phyloP scores from a whole-genome alignment of 2,113 vertebrate genomes.

The Apeltes quadracus region DNA sequence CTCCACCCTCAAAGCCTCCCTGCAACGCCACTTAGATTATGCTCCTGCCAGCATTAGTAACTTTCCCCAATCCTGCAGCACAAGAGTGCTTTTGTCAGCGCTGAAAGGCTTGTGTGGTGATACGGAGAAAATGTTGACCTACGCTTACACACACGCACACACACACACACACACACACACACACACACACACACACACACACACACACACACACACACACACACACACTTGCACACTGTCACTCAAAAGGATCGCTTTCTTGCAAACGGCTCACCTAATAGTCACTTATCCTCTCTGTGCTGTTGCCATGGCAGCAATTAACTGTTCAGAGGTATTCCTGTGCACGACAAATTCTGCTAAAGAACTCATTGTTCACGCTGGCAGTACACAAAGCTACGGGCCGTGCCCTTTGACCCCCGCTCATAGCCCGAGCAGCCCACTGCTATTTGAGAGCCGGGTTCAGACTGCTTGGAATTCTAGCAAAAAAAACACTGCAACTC shows the following conservation, averaged over 20 bases:
- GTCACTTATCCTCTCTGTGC: conserved; percentile 53
- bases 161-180: conserved; percentile 21
- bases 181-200: conserved; percentile 17
- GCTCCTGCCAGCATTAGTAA: conserved; percentile 56
- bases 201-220: conserved; percentile 5
- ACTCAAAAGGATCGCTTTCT: conserved; percentile 32
- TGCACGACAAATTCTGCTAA: conserved; percentile 41
- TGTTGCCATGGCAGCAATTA: conserved; percentile 66
- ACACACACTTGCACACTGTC: conserved; percentile 40
- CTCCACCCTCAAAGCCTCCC: conserved; percentile 31
- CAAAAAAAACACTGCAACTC: conserved; percentile 22
- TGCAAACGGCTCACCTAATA: conserved; percentile 49
- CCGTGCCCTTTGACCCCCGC: conserved; percentile 56
- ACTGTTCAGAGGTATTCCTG: conserved; percentile 54
- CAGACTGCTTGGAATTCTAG: conserved; percentile 57
- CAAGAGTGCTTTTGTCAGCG: conserved; percentile 57
- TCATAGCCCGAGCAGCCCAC: conserved; percentile 42
- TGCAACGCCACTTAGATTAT: conserved; percentile 54
- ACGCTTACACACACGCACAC: conserved; percentile 37
- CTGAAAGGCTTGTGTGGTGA: conserved; percentile 43
- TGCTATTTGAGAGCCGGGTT: conserved; percentile 50
- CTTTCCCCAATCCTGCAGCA: conserved; percentile 54
- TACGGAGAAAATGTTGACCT: conserved; percentile 53
- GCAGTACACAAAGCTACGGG: conserved; percentile 56
- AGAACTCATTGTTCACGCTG: conserved; percentile 56